A percentile compares a stretch with the other conserved stretches of the same genome.
These are phyloP conservation scores for Leptothorax acervorum DNA, from an alignment of 2,888 invertebrate species.

Conservation along the genomic window DNA sequence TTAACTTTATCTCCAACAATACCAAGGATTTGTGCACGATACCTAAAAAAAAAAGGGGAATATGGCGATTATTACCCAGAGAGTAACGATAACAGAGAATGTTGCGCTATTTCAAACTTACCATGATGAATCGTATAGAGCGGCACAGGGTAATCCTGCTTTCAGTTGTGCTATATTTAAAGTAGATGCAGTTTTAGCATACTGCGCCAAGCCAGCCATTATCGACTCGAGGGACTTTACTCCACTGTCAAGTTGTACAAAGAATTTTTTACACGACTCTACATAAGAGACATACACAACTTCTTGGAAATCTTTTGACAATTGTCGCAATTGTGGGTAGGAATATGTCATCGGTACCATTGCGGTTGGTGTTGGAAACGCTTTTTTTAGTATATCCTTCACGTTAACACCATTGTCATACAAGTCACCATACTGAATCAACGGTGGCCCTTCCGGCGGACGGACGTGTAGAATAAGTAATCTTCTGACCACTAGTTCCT, in stretches of 20 bases:
- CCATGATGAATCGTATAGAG: conserved; percentile 94
- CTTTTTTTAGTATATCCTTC: conserved; percentile 86
- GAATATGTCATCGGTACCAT: conserved; percentile 42
- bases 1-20: conserved; percentile 87
- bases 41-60: conserved; percentile 84
- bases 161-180: conserved; percentile 85
- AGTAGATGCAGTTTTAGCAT: conserved; percentile 87
- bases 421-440: conserved; percentile 92
- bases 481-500: conserved; percentile 89
- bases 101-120: conserved; percentile 52
- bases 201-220: conserved; percentile 89
- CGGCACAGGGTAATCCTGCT: conserved; percentile 90
- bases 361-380: conserved; percentile 72
- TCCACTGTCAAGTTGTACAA: conserved; percentile 90
- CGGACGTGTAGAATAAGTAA: conserved; percentile 89
- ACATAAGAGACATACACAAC: conserved; percentile 88
- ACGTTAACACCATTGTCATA: conserved; percentile 88
- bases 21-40: conserved; percentile 92
- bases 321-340: conserved; percentile 69
- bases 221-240: conserved; percentile 88
- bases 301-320: conserved; percentile 72
- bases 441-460: conserved; percentile 89
- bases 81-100: background rate
- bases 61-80: background rate
- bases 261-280: conserved; percentile 91